Conservation (phyloP, 2,113 vertebrate genomes). For the Phylloscopus trochiloides region DNA sequence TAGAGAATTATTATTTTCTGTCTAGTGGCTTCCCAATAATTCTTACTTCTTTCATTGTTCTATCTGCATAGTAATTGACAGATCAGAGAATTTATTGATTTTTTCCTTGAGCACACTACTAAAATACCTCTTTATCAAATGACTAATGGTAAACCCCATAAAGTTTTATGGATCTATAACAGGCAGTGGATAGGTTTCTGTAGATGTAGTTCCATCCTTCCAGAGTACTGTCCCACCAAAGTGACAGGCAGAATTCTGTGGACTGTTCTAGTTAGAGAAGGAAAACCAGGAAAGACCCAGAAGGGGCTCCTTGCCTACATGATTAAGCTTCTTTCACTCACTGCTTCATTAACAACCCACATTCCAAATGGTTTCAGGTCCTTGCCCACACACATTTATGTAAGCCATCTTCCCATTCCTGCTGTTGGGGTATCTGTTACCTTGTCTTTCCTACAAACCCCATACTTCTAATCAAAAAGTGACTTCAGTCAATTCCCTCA, state of each 20-base stretch:
- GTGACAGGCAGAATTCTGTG: not conserved
- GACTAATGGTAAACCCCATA: not conserved
- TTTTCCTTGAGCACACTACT: not conserved
- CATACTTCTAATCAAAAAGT: not conserved
- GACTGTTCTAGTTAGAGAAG: not conserved
- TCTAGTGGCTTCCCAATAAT: not conserved
- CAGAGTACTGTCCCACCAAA: not conserved
- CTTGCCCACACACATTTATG: not conserved
- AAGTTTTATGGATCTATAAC: not conserved
- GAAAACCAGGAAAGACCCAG: not conserved
- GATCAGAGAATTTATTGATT: not conserved
- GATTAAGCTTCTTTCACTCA: not conserved
- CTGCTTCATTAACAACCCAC: not conserved
- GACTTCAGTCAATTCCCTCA: not conserved
- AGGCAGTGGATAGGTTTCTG: not conserved
- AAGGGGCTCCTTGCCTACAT: not conserved
- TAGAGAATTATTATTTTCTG: not conserved
- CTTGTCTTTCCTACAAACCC: not conserved
- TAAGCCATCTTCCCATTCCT: not conserved
- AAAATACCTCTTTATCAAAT: not conserved
- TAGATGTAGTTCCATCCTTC: not conserved
- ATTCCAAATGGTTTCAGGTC: not conserved
- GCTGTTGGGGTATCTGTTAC: not conserved
- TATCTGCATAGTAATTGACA: not conserved
- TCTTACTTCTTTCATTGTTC: not conserved